Evolutionary conservation across 2,888 invertebrate genomes (phyloP).

Genomic region (Scaptodrosophila latifasciaeformis): DNA sequence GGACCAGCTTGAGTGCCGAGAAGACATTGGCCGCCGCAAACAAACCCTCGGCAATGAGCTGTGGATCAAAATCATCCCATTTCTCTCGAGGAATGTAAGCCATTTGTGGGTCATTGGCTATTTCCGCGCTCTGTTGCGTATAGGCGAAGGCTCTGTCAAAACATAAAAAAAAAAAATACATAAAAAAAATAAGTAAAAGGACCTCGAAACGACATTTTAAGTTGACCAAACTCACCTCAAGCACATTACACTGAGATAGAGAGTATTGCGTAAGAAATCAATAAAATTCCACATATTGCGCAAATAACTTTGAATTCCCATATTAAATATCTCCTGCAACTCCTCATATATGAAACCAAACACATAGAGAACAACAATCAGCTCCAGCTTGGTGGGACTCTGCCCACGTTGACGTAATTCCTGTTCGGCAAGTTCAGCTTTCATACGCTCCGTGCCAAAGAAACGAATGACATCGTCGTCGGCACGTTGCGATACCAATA

Average conservation of each 20-base stretch:
- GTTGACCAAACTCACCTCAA: constrained; percentile 75
- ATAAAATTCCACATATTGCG: constrained; percentile 98
- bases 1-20: constrained; percentile 92
- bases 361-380: constrained; percentile 89
- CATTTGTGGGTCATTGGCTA: constrained; percentile 80
- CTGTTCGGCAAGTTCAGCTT: constrained; percentile 79
- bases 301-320: constrained; percentile 90
- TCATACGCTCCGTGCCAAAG: constrained; percentile 84
- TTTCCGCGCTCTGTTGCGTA: constrained; percentile 84
- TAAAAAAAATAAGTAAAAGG: neutral
- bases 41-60: constrained; percentile 92
- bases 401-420: constrained; percentile 87
- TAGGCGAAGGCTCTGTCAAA: constrained; percentile 81
- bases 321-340: constrained; percentile 90
- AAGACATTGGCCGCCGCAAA: constrained; percentile 97
- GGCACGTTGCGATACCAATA: constrained; percentile 93
- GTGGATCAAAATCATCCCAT: constrained; percentile 96
- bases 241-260: constrained; percentile 85
- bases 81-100: constrained; percentile 87
- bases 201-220: constrained; percentile 6
- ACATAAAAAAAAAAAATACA: neutral
- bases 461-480: constrained; percentile 85
- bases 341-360: constrained; percentile 94
- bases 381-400: constrained; percentile 88
- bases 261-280: constrained; percentile 91